These are phyloP conservation scores for Latrodectus geometricus DNA, from an alignment of 1,140 invertebrate genomes.

Conservation along the genomic window DNA sequence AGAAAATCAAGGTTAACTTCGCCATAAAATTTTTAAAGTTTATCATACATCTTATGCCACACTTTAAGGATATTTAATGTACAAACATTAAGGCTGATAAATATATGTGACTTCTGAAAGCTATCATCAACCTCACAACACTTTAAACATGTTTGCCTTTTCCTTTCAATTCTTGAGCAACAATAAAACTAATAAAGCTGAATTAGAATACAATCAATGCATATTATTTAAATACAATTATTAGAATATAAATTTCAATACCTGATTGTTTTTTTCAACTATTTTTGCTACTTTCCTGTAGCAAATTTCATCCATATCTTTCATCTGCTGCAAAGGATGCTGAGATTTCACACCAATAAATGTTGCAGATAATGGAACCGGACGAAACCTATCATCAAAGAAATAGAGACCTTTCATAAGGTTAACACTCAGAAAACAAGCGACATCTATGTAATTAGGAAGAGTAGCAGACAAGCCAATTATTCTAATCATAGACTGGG, in stretches of 20 bases:
- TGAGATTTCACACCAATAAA: constrained; percentile 91
- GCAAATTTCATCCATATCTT: constrained; percentile 92
- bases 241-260: constrained; percentile 65
- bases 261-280: constrained; percentile 85
- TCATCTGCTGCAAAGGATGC: constrained; percentile 81
- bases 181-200: not conserved
- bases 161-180: too few relatives aligned
- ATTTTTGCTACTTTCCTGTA: constrained; percentile 89
- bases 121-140: too few relatives aligned
- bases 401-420: constrained; percentile 93
- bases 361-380: constrained; percentile 92
- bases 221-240: not conserved
- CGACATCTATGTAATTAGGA: constrained; percentile 98
- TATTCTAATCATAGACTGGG: constrained; percentile 97
- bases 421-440: constrained; percentile 93
- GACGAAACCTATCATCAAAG: constrained; percentile 96
- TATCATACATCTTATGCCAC: too few relatives aligned
- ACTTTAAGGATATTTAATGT: too few relatives aligned
- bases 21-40: too few relatives aligned
- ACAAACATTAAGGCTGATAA: too few relatives aligned
- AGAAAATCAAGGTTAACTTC: too few relatives aligned
- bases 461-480: constrained; percentile 98
- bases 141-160: too few relatives aligned
- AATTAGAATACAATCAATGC: not conserved
- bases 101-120: too few relatives aligned